Base-by-base conservation (phyloP, 2,113 vertebrate genomes). In the Pithys albifrons region DNA sequence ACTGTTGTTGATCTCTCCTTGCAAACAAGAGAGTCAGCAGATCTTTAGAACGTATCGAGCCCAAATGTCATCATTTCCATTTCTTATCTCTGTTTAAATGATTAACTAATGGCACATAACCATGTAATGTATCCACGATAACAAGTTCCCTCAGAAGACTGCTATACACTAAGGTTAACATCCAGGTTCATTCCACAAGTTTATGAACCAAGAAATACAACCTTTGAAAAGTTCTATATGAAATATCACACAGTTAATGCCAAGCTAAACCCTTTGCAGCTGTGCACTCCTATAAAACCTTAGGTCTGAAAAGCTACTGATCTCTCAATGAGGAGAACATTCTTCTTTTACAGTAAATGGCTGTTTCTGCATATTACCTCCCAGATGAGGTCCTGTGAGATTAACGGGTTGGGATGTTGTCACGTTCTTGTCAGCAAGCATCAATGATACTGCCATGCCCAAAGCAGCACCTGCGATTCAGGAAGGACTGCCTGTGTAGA, bases 201-300 rank as follows among this genome's bases (percentile, higher is more conserved):
- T 97, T 97, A 97, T 97, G 96, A 92, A 91, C 96, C 96, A 97
- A 88, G 77, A 95, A 96, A 78, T 93, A 90, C 71, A 92, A 94
- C 85, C 95, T 97, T 91, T 96, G 95, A 75, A 95, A 97, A 97
- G 85, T 95, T 96, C 95, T 66, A 46, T 91, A 81, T 87, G 66
- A 93, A 94, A 95, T 96, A 95, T 18, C 95, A 81, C 84, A n/a
- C 71, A 92, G 87, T 90, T 92, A 96, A 95, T 96, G 86, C 89
- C 85, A 89, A 88, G 64, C 82, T 89, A 83, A 96, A 65, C 81
- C 76, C 54, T 82, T 82, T 66, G 73, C 67, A 94, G 76, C 39
- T 84, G 66, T 91, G 77, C 46, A 35, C 78, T 83, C 74, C 87
- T 87, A 73, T 96, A 89, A 96, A 96, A 92, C 74, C 39, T 79